Conservation (phyloP, 2,888 invertebrate species). For the Bugula neritina region DNA sequence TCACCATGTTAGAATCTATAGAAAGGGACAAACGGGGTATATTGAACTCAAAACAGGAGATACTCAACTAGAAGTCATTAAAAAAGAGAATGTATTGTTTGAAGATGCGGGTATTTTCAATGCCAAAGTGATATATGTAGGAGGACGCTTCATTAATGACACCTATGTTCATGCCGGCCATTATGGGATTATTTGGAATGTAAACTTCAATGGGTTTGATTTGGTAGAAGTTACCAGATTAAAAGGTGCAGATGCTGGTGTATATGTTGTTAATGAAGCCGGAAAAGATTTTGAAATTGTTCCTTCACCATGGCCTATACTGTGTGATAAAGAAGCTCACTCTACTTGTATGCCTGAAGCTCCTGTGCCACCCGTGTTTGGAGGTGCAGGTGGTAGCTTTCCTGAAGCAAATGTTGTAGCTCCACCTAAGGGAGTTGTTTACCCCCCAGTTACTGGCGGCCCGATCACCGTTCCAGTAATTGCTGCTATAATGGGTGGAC, state of each 20-base stretch:
- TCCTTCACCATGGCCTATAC: constrained; percentile 24
- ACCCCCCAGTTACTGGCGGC: constrained; percentile 34
- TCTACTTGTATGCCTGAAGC: not conserved
- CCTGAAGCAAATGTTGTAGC: not conserved
- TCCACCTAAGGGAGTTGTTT: not conserved
- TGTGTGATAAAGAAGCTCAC: not conserved
- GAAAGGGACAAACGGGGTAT: not conserved
- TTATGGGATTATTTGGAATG: constrained; percentile 24
- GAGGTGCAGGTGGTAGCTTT: not conserved
- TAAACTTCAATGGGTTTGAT: constrained; percentile 7
- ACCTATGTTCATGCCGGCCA: not conserved
- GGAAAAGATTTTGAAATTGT: constrained; percentile 37
- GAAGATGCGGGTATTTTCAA: not conserved
- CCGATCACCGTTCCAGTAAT: constrained; percentile 35
- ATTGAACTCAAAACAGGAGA: not conserved
- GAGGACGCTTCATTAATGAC: not conserved
- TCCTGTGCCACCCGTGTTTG: not conserved
- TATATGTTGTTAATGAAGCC: not conserved
- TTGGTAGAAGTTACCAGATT: not conserved
- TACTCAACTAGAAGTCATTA: not conserved
- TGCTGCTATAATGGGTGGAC: constrained; percentile 34
- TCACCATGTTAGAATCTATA: not conserved
- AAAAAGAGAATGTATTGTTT: not conserved
- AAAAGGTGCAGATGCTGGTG: not conserved
- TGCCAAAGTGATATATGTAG: not conserved